Evolutionary conservation across 2,888 invertebrate genomes (phyloP).

Genomic region (Acanthosepion lycidas): DNA sequence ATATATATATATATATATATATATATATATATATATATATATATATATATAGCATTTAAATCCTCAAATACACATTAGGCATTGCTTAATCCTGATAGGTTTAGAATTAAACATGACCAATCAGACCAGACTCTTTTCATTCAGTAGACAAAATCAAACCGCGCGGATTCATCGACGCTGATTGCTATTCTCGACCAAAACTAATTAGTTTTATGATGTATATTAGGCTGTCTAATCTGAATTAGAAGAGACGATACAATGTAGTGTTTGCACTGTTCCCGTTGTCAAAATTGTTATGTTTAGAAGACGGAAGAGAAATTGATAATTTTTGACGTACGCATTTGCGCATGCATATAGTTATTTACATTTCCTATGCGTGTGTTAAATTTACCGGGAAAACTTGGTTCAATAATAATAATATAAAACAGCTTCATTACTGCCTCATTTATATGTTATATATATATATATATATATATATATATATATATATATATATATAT

Average conservation of each 20-base stretch:
- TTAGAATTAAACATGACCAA: no score
- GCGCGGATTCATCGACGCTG: not conserved
- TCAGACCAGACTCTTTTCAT: not conserved
- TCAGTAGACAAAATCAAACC: not conserved
- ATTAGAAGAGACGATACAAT: not conserved
- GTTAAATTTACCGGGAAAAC: no score
- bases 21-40: not conserved
- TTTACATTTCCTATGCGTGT: no score
- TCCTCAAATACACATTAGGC: not conserved
- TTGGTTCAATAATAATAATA: no score
- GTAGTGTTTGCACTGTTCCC: not conserved
- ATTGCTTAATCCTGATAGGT: no score
- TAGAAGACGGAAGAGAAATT: no score
- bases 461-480: not conserved
- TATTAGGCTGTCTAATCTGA: not conserved
- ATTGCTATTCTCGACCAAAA: not conserved
- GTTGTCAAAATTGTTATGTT: not conserved
- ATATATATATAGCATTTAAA: not conserved
- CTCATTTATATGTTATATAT: no score
- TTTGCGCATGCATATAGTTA: no score
- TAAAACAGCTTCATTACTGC: no score
- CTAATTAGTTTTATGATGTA: constrained; percentile 33
- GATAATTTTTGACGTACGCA: no score
- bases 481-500: not conserved
- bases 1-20: not conserved